A percentile compares a stretch with the other conserved stretches of the same genome.
Evolutionary conservation across 2,797 vertebrate species (phyloP).

Genomic region (Phoxinus dragarum): DNA sequence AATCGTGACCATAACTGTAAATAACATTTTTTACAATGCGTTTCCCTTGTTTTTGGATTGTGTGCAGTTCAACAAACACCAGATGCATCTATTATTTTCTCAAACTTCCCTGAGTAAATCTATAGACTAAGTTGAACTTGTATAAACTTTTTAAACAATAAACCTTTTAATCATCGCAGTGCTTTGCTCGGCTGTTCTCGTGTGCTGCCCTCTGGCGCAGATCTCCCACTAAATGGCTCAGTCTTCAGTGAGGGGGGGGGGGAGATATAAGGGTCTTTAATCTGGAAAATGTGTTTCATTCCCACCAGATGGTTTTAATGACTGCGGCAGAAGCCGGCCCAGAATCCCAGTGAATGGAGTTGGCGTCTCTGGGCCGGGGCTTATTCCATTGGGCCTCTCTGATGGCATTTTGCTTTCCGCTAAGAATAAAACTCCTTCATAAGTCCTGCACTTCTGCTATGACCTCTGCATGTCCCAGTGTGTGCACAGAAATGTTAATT

Average conservation of each 20-base stretch:
- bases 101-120: neutral
- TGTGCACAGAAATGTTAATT: slow-evolving; percentile 9
- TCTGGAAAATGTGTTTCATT: slow-evolving; percentile 70
- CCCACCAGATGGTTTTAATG: slow-evolving; percentile 68
- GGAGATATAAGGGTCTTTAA: slow-evolving; percentile 60
- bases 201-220: slow-evolving; percentile 52
- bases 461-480: slow-evolving; percentile 19
- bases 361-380: slow-evolving; percentile 54
- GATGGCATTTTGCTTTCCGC: slow-evolving; percentile 50
- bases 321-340: slow-evolving; percentile 45
- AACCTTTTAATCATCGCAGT: neutral
- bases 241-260: slow-evolving; percentile 38
- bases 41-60: neutral
- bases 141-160: neutral
- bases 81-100: neutral
- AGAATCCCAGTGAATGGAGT: slow-evolving; percentile 49
- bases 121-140: neutral
- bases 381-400: slow-evolving; percentile 31
- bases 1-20: neutral
- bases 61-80: neutral
- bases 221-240: slow-evolving; percentile 53
- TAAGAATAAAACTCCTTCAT: slow-evolving; percentile 33
- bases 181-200: slow-evolving; percentile 5
- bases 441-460: slow-evolving; percentile 25
- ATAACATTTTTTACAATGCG: neutral